Conservation (phyloP, 2,113 vertebrate species). For the Notechis scutatus region DNA sequence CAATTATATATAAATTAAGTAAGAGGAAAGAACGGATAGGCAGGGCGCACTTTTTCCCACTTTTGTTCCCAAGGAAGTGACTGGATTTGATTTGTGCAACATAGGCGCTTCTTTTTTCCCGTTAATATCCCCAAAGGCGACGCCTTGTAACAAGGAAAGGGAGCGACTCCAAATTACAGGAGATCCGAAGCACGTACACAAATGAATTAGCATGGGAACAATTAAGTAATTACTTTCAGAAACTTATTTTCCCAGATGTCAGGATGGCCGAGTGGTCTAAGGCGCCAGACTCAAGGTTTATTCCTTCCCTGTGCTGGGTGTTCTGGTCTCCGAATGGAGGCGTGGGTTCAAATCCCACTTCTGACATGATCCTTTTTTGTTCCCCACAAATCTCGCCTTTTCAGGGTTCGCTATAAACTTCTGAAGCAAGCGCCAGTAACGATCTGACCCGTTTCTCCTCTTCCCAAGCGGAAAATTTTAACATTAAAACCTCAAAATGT, state of each 20-base stretch:
- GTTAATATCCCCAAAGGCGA: not conserved
- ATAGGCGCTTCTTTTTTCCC: not conserved
- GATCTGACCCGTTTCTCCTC: not conserved
- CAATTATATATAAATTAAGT: not conserved
- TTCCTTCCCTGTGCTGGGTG: conserved; percentile 48
- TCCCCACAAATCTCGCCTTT: not conserved
- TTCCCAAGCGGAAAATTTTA: not conserved
- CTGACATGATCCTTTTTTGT: conserved; percentile 46
- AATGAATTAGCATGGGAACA: not conserved
- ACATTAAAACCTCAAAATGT: not conserved
- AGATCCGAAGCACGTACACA: rapidly evolving
- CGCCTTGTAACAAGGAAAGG: not conserved
- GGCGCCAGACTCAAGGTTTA: conserved; percentile 78
- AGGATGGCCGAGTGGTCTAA: conserved; percentile 80
- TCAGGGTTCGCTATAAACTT: not conserved
- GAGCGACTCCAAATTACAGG: too few species aligned
- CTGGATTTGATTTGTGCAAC: not conserved
- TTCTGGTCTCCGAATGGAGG: conserved; percentile 80
- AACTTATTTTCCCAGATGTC: conserved; percentile 9
- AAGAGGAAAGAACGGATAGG: not conserved
- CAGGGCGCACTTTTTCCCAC: not conserved
- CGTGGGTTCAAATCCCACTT: conserved; percentile 70
- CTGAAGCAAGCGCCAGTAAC: not conserved
- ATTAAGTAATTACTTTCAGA: not conserved
- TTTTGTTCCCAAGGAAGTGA: not conserved